phyloP scores from a whole-genome alignment of 2,888 invertebrate species.

The Cephus runcator region DNA sequence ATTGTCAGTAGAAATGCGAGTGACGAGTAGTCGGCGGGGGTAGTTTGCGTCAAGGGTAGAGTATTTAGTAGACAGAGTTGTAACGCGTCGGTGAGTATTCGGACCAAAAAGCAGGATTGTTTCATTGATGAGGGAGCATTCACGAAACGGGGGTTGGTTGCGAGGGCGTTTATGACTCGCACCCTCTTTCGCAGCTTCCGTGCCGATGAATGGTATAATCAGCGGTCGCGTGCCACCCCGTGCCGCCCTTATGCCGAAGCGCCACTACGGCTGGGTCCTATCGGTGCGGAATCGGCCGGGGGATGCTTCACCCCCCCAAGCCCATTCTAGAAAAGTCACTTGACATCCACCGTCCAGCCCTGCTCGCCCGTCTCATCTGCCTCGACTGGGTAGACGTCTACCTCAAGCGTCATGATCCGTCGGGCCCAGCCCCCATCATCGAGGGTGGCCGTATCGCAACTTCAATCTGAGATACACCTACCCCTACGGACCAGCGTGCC shows the following conservation, averaged over 20 bases:
- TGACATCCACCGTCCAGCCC: constrained; percentile 23
- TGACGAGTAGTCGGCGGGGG: too few relatives aligned
- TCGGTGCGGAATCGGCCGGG: too few relatives aligned
- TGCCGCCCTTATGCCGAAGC: constrained; percentile 22
- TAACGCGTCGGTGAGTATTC: constrained; percentile 1
- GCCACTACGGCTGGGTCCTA: not conserved
- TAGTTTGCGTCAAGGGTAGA: too few relatives aligned
- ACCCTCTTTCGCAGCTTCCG: constrained; percentile 55
- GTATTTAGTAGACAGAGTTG: too few relatives aligned
- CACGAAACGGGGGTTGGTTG: constrained; percentile 43
- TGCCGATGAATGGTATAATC: constrained; percentile 64
- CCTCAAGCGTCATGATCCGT: too few relatives aligned
- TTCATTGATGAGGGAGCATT: constrained; percentile 64
- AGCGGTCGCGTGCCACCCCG: constrained; percentile 63
- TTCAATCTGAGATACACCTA: too few relatives aligned
- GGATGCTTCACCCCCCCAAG: constrained; percentile 6
- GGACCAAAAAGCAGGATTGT: constrained; percentile 49
- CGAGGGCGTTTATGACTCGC: constrained; percentile 59
- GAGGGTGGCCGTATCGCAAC: too few relatives aligned
- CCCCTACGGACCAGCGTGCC: too few relatives aligned
- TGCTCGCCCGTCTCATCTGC: constrained; percentile 14
- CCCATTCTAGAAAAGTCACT: constrained; percentile 47
- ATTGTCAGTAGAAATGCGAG: too few relatives aligned
- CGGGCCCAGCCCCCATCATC: too few relatives aligned
- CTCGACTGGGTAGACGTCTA: too few relatives aligned